phyloP scores from a whole-genome alignment of 1,140 invertebrate species.

The Halesus radiatus region DNA sequence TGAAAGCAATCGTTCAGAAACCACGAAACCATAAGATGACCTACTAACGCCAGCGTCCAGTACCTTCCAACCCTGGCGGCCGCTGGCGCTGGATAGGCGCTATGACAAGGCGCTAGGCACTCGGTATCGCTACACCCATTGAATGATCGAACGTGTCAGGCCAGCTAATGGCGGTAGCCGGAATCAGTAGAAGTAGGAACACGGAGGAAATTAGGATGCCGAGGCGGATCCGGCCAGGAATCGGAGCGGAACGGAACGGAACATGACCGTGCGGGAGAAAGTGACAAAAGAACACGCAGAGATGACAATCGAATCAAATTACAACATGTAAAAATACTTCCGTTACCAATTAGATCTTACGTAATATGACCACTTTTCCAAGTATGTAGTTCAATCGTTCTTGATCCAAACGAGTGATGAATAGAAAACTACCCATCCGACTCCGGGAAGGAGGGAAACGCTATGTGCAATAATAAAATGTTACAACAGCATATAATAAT shows the following conservation, averaged over 20 bases:
- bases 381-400: too few species aligned
- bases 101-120: neutral
- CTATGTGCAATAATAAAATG: too few species aligned
- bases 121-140: neutral
- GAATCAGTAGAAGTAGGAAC: neutral
- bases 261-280: conserved; percentile 9
- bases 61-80: too few species aligned
- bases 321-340: too few species aligned
- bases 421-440: too few species aligned
- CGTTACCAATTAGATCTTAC: too few species aligned
- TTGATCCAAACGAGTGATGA: too few species aligned
- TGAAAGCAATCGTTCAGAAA: neutral
- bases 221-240: conserved; percentile 13
- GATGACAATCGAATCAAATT: conserved; percentile 18
- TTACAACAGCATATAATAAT: too few species aligned
- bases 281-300: conserved; percentile 1
- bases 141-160: neutral
- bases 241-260: conserved; percentile 18
- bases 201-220: conserved; percentile 7
- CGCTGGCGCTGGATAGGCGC: too few species aligned
- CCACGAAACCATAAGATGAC: neutral
- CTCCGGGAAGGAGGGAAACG: too few species aligned
- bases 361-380: too few species aligned
- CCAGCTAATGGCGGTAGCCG: too few species aligned
- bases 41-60: neutral